Evolutionary conservation across 2,797 vertebrate genomes (phyloP), one percentile per base, ranked within the genome.

Genomic region (Mycteria americana): DNA sequence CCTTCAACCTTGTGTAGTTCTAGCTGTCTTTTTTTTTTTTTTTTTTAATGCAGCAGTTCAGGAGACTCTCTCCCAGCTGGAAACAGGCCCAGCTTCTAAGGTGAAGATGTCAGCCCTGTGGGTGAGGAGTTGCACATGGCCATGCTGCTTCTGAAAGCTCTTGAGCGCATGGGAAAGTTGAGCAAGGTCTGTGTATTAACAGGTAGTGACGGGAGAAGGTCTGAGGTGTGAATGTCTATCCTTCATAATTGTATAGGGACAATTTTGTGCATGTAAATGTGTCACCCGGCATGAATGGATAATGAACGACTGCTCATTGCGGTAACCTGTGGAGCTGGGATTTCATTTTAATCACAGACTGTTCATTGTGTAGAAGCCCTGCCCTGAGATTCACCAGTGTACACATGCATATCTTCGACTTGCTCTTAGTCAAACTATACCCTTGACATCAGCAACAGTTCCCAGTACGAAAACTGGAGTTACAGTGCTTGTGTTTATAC

Each of bases 311-410:
- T 75, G 91, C 91, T 89, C 18, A 0, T 19, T 48, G 72, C 8
- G 35, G 92, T 92, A 53, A 78, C 90, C 85, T 70, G 74, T 78
- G 96, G 83, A 83, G 92, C 89, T 79, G 69, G 92, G 97, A 76
- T 96, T 96, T 97, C 51, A 9, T 88, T 94, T 67, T 81, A 92
- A 82, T 93, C 93, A 87, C 78, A 90, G 93, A 24, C 51, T 92
- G 43, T 17, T 93, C 37, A 27, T 48, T 93, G 92, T 53, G 77
- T 84, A 59, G 85, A 65, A 96, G 91, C 91, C 92, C 93, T 97
- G 77, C 94, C 82, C 89, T 74, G 81, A 46, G 70, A 91, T 95
- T 96, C 93, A 59, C 85, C 59, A 79, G 50, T 27, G 72, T 68
- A 41, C 43, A 54, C 81, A 24, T 35, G 27, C 73, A 4, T 65